A percentile compares a stretch with the other conserved stretches of the same genome.
Evolutionary conservation across 2,888 invertebrate species (phyloP).

Genomic region (Ophioninae sp.): DNA sequence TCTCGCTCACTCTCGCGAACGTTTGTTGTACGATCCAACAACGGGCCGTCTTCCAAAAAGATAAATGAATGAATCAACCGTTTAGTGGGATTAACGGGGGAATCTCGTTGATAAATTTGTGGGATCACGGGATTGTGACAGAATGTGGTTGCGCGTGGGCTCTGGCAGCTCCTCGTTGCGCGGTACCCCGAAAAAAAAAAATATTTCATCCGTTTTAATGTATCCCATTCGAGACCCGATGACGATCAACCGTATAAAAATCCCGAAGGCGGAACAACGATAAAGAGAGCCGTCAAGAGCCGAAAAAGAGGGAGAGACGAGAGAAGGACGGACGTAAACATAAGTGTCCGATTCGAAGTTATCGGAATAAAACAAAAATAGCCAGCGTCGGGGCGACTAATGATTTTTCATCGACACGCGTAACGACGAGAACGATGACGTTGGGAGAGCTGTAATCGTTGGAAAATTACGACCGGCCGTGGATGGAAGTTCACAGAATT

Average conservation of each 20-base stretch:
- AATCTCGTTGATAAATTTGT: slow-evolving; percentile 57
- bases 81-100: slow-evolving; percentile 36
- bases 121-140: slow-evolving; percentile 24
- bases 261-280: background rate
- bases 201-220: slow-evolving; percentile 10
- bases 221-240: background rate
- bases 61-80: slow-evolving; percentile 65
- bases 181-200: background rate
- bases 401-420: slow-evolving; percentile 8
- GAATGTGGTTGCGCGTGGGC: slow-evolving; percentile 3
- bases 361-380: slow-evolving; percentile 60
- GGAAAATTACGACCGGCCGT: slow-evolving; percentile 12
- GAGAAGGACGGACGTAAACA: slow-evolving; percentile 11
- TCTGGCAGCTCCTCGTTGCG: slow-evolving; percentile 26
- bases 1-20: slow-evolving; percentile 34
- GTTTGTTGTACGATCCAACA: slow-evolving; percentile 58
- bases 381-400: slow-evolving; percentile 20
- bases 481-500: slow-evolving; percentile 33
- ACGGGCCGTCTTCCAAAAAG: slow-evolving; percentile 65
- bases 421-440: background rate
- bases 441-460: slow-evolving; percentile 21
- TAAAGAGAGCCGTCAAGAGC: background rate
- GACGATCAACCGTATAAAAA: slow-evolving; percentile 22
- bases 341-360: slow-evolving; percentile 25
- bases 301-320: background rate